Evolutionary conservation across 2,113 vertebrate species (phyloP), one percentile per base, ranked within the genome.

Genomic region (Vidua macroura): DNA sequence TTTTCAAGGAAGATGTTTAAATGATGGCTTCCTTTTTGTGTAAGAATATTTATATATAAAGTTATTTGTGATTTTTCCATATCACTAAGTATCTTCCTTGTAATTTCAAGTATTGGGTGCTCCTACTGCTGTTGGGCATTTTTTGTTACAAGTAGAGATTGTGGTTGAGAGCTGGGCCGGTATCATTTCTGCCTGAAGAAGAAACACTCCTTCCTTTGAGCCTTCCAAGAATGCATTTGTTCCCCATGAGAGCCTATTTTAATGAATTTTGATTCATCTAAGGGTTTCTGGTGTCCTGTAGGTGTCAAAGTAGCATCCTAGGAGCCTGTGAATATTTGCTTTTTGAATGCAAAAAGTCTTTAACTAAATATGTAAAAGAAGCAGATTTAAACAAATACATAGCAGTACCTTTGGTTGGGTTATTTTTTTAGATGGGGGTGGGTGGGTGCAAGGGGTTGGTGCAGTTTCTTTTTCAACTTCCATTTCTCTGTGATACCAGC

Each of bases 401-500:
- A 76, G 33, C 48, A 46, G 7, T 55, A 58, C 15, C 14, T 33
- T n/a, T 64, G 31, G 3, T 18, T 86, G 24, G 17, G 11, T 2
- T n/a, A n/a, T 14, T 56, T n/a, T 59, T 46, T 53, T 31, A 3
- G 6, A 8, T 37, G 21, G 15, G 11, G 11, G 7, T 55, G 20
- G 10, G 3, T 3, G 8, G 1, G 22, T 4, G 13, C 27, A 9
- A 59, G 9, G 8, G 6, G 2, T 33, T 55, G 39, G 20, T 56
- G 20, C 17, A 11, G 9, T 76, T 95, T 83, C 30, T 16, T 52
- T 62, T 44, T 88, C 28, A 27, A 16, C 62, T 92, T 94, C 74
- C 30, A 4, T 88, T 96, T 95, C 44, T 86, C 30, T 86, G 12
- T 62, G 28, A 15, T 35, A 17, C 12, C 17, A 56, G 18, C n/a